A percentile compares a stretch with the other conserved stretches of the same genome.
Evolutionary conservation across 2,113 vertebrate species (phyloP).

Genomic region (Reinhardtius hippoglossoides): DNA sequence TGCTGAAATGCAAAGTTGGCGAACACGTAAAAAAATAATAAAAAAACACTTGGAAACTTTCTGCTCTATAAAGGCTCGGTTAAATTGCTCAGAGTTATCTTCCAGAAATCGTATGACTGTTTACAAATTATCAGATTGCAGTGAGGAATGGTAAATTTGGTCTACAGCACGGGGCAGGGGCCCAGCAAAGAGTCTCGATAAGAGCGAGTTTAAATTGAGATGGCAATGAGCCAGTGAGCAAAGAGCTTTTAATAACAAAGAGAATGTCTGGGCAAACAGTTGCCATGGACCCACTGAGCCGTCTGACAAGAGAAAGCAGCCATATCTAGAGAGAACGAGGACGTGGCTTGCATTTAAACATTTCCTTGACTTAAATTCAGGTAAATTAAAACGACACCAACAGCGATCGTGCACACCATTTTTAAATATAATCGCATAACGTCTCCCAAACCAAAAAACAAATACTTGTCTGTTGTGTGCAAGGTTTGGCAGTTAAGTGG

Average conservation of each 20-base stretch:
- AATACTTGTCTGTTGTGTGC: constrained; percentile 34
- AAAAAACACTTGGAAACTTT: constrained; percentile 5
- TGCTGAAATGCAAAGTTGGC: background rate
- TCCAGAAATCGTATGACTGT: background rate
- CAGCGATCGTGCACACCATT: background rate
- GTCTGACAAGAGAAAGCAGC: constrained; percentile 28
- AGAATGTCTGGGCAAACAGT: constrained; percentile 73
- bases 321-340: constrained; percentile 26
- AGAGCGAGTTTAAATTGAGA: constrained; percentile 67
- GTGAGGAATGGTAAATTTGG: constrained; percentile 5
- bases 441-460: constrained; percentile 17
- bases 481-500: constrained; percentile 56
- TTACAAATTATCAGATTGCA: background rate
- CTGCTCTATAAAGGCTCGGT: background rate
- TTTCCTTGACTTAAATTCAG: constrained; percentile 15
- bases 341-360: constrained; percentile 11
- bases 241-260: constrained; percentile 73
- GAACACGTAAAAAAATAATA: background rate
- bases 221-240: constrained; percentile 69
- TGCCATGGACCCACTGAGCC: constrained; percentile 59
- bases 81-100: background rate
- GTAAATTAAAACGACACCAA: constrained; percentile 33
- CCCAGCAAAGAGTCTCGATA: constrained; percentile 43
- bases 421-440: background rate
- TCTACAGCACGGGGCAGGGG: constrained; percentile 31